phyloP scores from a whole-genome alignment of 2,888 invertebrate genomes.

The Orgyia antiqua region DNA sequence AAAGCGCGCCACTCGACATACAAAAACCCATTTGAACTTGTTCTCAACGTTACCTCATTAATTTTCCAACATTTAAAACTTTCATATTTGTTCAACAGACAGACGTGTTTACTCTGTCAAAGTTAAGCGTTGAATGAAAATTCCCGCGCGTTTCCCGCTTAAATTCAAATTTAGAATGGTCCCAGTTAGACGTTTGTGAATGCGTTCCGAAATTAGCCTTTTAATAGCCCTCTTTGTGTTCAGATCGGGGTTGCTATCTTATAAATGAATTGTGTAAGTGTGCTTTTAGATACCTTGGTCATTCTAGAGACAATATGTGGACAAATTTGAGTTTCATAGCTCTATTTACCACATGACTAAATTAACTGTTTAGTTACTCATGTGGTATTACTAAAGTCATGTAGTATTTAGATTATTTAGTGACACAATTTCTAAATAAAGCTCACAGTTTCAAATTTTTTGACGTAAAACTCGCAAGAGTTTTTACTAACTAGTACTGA shows the following conservation, averaged over 20 bases:
- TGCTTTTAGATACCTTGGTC: constrained; percentile 12
- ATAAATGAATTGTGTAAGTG: constrained; percentile 20
- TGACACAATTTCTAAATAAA: no score
- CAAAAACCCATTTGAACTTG: constrained; percentile 15
- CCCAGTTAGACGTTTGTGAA: constrained; percentile 31
- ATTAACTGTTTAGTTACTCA: not conserved
- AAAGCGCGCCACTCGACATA: constrained; percentile 9
- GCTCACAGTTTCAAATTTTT: no score
- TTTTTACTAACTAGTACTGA: no score
- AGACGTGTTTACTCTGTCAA: constrained; percentile 28
- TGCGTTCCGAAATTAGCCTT: constrained; percentile 42
- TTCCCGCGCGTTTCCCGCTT: constrained; percentile 24
- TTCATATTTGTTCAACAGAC: constrained; percentile 25
- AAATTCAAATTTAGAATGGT: constrained; percentile 36
- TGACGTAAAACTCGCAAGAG: no score
- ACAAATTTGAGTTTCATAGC: not conserved
- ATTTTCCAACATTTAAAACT: constrained; percentile 29
- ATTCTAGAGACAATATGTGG: constrained; percentile 7
- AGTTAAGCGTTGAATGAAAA: constrained; percentile 25
- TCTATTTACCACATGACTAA: no score
- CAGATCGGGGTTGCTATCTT: constrained; percentile 18
- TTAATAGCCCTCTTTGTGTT: constrained; percentile 33
- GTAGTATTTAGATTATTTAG: no score
- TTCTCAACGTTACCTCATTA: constrained; percentile 18
- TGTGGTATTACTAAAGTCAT: no score